Conservation (phyloP, 2,888 invertebrate species). For the Epirrhoe alternata region DNA sequence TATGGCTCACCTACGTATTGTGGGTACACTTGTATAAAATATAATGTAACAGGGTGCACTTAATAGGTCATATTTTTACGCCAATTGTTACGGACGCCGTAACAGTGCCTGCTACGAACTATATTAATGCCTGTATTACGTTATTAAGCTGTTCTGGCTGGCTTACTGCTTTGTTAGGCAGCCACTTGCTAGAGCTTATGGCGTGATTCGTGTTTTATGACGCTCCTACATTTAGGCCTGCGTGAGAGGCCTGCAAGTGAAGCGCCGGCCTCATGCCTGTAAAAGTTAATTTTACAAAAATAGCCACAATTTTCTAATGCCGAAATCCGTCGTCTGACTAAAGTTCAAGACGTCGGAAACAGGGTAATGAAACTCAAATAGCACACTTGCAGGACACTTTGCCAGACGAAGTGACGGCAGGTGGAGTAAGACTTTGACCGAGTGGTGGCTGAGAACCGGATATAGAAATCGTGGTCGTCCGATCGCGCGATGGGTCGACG, state of each 20-base stretch:
- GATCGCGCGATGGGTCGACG: no score
- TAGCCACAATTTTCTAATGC: not conserved
- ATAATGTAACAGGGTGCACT: conserved; percentile 71
- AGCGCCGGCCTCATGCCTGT: not conserved
- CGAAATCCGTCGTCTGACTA: no score
- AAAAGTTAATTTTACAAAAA: not conserved
- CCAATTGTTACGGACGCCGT: conserved; percentile 57
- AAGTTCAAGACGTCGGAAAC: no score
- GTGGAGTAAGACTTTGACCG: no score
- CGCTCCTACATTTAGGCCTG: conserved; percentile 23
- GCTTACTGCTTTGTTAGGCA: conserved; percentile 39
- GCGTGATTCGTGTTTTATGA: conserved; percentile 36
- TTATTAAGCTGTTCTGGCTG: conserved; percentile 44
- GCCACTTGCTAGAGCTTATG: conserved; percentile 37
- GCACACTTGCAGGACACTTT: no score
- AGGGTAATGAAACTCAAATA: no score
- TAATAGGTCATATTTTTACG: conserved; percentile 68
- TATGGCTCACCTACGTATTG: conserved; percentile 78
- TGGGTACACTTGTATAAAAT: conserved; percentile 75
- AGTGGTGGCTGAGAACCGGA: no score
- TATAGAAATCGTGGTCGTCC: no score
- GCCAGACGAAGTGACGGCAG: no score
- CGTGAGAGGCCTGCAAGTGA: conserved; percentile 15
- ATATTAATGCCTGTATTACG: conserved; percentile 47
- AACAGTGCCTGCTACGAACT: conserved; percentile 43